phyloP scores from a whole-genome alignment of 2,888 invertebrate genomes.

The Entomobrya multifasciata region DNA sequence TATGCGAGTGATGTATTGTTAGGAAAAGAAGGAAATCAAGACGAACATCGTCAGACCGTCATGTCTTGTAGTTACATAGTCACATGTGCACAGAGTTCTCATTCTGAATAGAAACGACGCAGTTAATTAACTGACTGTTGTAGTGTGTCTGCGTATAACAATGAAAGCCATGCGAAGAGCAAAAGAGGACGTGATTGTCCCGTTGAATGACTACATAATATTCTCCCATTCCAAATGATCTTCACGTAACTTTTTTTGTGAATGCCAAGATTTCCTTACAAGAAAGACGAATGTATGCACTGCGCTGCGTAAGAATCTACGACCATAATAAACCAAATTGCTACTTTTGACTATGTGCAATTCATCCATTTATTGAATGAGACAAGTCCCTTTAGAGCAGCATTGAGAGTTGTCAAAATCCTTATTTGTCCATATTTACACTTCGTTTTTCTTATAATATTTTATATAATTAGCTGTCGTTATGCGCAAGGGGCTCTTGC shows the following conservation, averaged over 20 bases:
- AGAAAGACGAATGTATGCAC: not conserved
- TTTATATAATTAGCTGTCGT: not conserved
- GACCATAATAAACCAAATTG: not conserved
- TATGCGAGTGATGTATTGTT: not conserved
- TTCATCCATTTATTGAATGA: not conserved
- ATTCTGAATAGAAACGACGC: constrained; percentile 39
- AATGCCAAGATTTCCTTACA: too few species aligned
- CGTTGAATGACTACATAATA: too few species aligned
- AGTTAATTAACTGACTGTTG: constrained; percentile 47
- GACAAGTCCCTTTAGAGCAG: not conserved
- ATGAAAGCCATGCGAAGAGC: not conserved
- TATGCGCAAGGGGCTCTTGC: too few species aligned
- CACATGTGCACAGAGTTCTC: not conserved
- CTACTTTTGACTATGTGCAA: not conserved
- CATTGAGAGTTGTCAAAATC: constrained; percentile 6
- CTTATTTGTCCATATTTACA: constrained; percentile 17
- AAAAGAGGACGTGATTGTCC: not conserved
- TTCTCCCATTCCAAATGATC: too few species aligned
- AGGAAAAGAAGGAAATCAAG: not conserved
- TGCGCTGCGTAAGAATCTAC: not conserved
- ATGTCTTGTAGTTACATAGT: constrained; percentile 3
- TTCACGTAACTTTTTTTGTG: not conserved
- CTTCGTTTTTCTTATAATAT: not conserved
- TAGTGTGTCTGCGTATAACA: too few species aligned
- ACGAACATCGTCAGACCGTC: too few species aligned